These are phyloP conservation scores for Galago senegalensis DNA, from an alignment of 2,797 vertebrate species.

Conservation along the genomic window DNA sequence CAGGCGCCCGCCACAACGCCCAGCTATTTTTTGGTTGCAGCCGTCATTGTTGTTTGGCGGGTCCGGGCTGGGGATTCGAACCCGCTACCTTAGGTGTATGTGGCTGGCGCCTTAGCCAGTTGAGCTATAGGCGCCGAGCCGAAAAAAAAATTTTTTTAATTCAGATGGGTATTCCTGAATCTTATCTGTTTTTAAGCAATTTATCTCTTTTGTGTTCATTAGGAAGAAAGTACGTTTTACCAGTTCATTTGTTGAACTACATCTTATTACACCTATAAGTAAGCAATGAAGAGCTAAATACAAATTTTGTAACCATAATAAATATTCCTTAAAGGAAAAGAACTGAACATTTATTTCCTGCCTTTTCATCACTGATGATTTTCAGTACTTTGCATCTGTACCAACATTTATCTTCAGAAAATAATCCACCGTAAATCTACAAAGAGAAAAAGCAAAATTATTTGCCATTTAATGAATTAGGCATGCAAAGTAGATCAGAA, in stretches of 20 bases:
- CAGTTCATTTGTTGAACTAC: slow-evolving; percentile 30
- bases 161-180: slow-evolving; percentile 52
- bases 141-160: slow-evolving; percentile 49
- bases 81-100: no score
- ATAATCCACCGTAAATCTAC: slow-evolving; percentile 91
- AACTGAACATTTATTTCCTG: slow-evolving; percentile 72
- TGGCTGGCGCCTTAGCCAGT: no score
- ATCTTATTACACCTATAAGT: slow-evolving; percentile 48
- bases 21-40: no score
- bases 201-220: slow-evolving; percentile 37
- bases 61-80: no score
- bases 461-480: slow-evolving; percentile 55
- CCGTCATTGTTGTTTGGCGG: no score
- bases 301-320: slow-evolving; percentile 58
- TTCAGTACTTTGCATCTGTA: slow-evolving; percentile 92
- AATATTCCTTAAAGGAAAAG: slow-evolving; percentile 34
- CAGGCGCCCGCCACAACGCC: no score
- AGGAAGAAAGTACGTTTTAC: not conserved
- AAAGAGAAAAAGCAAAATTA: slow-evolving; percentile 72
- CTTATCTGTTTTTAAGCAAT: slow-evolving; percentile 54
- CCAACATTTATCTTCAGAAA: slow-evolving; percentile 92
- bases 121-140: no score
- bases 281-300: slow-evolving; percentile 54
- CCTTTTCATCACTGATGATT: slow-evolving; percentile 89
- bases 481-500: slow-evolving; percentile 17